These are phyloP conservation scores for Conopomorpha cramerella DNA, from an alignment of 1,140 invertebrate species.

Conservation along the genomic window DNA sequence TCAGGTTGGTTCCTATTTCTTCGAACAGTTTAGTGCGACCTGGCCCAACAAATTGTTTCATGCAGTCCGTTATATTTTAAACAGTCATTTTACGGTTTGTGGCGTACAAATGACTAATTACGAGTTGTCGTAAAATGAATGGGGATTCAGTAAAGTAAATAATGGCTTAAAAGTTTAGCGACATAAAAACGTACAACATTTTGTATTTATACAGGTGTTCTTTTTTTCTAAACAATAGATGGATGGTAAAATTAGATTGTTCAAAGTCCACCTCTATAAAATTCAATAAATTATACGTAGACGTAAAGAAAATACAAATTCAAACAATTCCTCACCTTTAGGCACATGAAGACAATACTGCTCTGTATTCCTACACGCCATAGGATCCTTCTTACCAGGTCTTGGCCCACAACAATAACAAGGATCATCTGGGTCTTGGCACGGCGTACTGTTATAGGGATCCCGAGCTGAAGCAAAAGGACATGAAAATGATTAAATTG, in stretches of 20 bases:
- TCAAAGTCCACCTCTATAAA: too few species aligned
- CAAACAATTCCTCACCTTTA: conserved; percentile 31
- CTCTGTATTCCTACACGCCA: conserved; percentile 40
- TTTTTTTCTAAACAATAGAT: too few species aligned
- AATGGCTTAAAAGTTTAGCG: too few species aligned
- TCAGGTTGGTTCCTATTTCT: conserved; percentile 40
- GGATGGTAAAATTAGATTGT: too few species aligned
- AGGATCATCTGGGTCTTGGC: conserved; percentile 35
- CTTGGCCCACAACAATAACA: conserved; percentile 44
- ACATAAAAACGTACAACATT: too few species aligned
- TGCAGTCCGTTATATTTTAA: conserved; percentile 10
- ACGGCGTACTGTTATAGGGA: conserved; percentile 38
- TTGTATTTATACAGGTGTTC: too few species aligned
- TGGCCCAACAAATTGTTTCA: conserved; percentile 37
- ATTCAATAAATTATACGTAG: too few species aligned
- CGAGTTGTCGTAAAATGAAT: not conserved
- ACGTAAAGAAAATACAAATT: too few species aligned
- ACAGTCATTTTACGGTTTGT: not conserved
- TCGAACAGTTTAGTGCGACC: conserved; percentile 47
- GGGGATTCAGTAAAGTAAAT: conserved; percentile 1
- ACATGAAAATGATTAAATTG: too few species aligned
- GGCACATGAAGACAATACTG: conserved; percentile 47
- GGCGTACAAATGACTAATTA: not conserved
- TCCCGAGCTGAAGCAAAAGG: conserved; percentile 30
- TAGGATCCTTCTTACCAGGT: conserved; percentile 17